A percentile compares a stretch with the other conserved stretches of the same genome.
Evolutionary conservation across 2,888 invertebrate species (phyloP).

Genomic region (Mamestra brassicae): DNA sequence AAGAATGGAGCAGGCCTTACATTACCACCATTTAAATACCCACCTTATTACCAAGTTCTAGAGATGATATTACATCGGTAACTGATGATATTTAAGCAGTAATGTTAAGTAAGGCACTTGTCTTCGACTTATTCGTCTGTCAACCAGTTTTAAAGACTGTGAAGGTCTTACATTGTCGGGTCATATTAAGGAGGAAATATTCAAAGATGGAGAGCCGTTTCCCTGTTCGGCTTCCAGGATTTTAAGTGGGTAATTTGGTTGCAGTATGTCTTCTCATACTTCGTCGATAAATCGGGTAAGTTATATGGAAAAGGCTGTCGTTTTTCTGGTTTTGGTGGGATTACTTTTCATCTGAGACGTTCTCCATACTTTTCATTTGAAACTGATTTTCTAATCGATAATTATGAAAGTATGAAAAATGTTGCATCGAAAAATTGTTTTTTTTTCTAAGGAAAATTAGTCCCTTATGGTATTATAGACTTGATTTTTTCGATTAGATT

Average conservation of each 20-base stretch:
- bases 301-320: neutral
- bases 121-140: conserved; percentile 41
- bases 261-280: conserved; percentile 2
- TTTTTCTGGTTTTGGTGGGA: neutral
- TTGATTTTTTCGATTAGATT: neutral
- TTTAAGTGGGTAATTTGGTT: conserved; percentile 19
- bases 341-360: neutral
- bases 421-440: neutral
- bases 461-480: too few relatives aligned
- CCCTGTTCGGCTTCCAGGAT: conserved; percentile 4
- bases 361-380: neutral
- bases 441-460: neutral
- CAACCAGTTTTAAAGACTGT: conserved; percentile 47
- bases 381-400: neutral
- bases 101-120: conserved; percentile 65
- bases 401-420: neutral
- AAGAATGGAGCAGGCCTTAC: conserved; percentile 49
- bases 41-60: conserved; percentile 30
- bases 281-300: neutral
- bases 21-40: conserved; percentile 1
- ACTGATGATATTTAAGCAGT: conserved; percentile 15
- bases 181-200: conserved; percentile 19
- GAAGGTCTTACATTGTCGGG: conserved; percentile 42
- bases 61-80: conserved; percentile 21
- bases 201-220: conserved; percentile 5